Percentiles rank a stretch among this genome's conserved stretches.
Conservation (phyloP, 2,888 invertebrate species). For the Stenodera caucasica region DNA sequence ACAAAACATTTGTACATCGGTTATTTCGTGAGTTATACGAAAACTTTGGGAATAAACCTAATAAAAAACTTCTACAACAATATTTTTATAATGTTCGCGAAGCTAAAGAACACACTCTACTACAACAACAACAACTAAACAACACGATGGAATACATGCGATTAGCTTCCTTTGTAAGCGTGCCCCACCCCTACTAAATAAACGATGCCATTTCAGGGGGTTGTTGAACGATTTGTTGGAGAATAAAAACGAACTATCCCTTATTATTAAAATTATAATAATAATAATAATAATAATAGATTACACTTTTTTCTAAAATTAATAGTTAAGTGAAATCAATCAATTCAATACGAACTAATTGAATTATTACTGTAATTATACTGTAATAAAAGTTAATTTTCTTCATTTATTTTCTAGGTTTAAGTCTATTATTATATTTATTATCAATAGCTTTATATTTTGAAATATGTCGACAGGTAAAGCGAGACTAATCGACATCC, state of each 20-base stretch:
- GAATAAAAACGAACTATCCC: not conserved
- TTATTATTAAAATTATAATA: too few species aligned
- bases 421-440: not conserved
- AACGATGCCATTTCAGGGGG: slow-evolving; percentile 3
- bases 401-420: not conserved
- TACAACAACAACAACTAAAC: too few species aligned
- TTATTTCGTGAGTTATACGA: too few species aligned
- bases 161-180: slow-evolving; percentile 2
- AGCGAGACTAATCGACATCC: not conserved
- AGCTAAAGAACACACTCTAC: slow-evolving; percentile 3
- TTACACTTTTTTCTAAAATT: too few species aligned
- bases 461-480: too few species aligned
- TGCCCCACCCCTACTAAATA: not conserved
- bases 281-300: too few species aligned
- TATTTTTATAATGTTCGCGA: not conserved
- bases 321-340: not conserved
- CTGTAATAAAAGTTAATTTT: not conserved
- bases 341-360: not conserved
- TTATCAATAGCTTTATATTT: too few species aligned
- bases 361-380: not conserved
- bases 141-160: not conserved
- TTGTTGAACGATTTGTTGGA: not conserved
- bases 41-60: too few species aligned
- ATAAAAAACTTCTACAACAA: not conserved
- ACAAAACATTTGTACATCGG: slow-evolving; percentile 14